phyloP scores from a whole-genome alignment of 2,888 invertebrate species.

The Tholera decimalis region DNA sequence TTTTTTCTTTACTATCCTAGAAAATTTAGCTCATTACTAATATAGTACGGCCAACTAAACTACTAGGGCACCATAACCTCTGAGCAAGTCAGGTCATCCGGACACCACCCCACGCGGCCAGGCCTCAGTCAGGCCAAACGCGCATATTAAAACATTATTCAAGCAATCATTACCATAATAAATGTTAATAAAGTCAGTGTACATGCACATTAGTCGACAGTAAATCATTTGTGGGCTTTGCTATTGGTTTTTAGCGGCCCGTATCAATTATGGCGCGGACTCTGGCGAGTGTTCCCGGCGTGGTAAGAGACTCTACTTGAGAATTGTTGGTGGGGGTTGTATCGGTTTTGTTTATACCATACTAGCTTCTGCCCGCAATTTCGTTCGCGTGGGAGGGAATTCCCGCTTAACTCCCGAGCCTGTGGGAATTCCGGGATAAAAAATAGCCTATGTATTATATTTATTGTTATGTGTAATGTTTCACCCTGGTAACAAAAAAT shows the following conservation, averaged over 20 bases:
- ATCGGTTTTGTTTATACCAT: too few species aligned
- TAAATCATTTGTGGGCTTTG: constrained; percentile 83
- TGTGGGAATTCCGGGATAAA: too few species aligned
- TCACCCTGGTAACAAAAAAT: too few species aligned
- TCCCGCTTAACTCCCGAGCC: too few species aligned
- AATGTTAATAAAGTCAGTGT: constrained; percentile 88
- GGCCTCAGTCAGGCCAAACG: constrained; percentile 61
- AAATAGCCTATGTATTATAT: too few species aligned
- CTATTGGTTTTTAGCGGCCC: constrained; percentile 88
- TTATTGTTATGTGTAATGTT: too few species aligned
- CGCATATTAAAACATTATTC: constrained; percentile 84
- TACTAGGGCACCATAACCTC: constrained; percentile 32
- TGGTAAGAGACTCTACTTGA: constrained; percentile 68
- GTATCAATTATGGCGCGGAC: constrained; percentile 86
- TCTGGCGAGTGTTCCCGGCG: constrained; percentile 71
- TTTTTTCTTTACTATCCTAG: not conserved
- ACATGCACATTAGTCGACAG: constrained; percentile 85
- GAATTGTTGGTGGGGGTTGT: not conserved
- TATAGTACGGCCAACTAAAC: not conserved
- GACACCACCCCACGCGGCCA: constrained; percentile 59
- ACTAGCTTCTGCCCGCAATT: too few species aligned
- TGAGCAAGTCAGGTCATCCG: constrained; percentile 51
- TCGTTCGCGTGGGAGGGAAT: too few species aligned
- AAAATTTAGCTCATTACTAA: not conserved
- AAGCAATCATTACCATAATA: constrained; percentile 86